Conservation (phyloP, 2,888 invertebrate species). For the Pseudococcus longispinus region DNA sequence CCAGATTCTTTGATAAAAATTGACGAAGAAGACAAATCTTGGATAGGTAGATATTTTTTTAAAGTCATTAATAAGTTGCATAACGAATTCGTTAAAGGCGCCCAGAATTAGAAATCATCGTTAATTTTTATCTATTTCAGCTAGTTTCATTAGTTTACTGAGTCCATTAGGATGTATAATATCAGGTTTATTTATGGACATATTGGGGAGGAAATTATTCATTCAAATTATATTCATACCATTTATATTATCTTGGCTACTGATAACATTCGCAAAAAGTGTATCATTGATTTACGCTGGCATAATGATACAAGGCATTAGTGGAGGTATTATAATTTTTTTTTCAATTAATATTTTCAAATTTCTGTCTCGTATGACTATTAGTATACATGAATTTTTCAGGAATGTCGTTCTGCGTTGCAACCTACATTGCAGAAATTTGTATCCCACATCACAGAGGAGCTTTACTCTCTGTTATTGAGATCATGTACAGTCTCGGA, state of each 20-base stretch:
- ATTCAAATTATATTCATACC: background rate
- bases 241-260: constrained; percentile 16
- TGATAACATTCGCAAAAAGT: background rate
- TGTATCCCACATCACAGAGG: background rate
- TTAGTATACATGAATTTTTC: background rate
- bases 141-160: background rate
- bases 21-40: background rate
- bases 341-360: background rate
- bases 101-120: background rate
- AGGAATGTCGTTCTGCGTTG: constrained; percentile 29
- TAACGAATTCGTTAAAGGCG: background rate
- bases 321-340: constrained; percentile 1
- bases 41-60: background rate
- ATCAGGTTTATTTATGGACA: constrained; percentile 26
- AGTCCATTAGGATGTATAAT: constrained; percentile 45
- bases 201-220: constrained; percentile 36
- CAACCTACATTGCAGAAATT: constrained; percentile 28
- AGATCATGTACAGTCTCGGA: background rate
- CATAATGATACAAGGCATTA: background rate
- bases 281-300: background rate
- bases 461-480: background rate
- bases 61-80: background rate
- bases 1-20: background rate
- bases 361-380: too few relatives aligned
- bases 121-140: background rate